Evolutionary conservation across 1,140 invertebrate species (phyloP).

Genomic region (Rhynchophorus ferrugineus): DNA sequence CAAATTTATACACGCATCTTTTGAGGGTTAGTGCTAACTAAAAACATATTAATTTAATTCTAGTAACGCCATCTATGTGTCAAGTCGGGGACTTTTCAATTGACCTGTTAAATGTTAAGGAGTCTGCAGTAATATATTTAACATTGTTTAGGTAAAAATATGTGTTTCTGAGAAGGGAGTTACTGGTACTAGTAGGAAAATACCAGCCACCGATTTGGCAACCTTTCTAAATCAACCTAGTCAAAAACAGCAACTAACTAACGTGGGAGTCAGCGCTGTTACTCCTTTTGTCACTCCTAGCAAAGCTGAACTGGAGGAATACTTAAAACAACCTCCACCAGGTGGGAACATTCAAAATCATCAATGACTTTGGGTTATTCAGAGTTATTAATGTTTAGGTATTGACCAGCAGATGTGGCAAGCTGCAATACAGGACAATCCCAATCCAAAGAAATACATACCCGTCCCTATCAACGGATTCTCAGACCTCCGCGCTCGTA

Average conservation of each 20-base stretch:
- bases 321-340: conserved; percentile 79
- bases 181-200: conserved; percentile 56
- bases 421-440: conserved; percentile 89
- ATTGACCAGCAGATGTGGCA: conserved; percentile 76
- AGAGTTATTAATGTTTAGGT: conserved; percentile 40
- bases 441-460: conserved; percentile 78
- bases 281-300: conserved; percentile 58
- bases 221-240: conserved; percentile 59
- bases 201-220: conserved; percentile 66
- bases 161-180: conserved; percentile 71
- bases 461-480: conserved; percentile 92
- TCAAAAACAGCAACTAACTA: conserved; percentile 60
- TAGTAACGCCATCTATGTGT: no score
- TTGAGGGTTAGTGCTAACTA: no score
- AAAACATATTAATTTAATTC: no score
- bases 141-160: conserved; percentile 40
- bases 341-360: conserved; percentile 43
- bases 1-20: no score
- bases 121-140: conserved; percentile 13
- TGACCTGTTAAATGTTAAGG: no score
- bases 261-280: conserved; percentile 52
- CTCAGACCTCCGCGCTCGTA: conserved; percentile 69
- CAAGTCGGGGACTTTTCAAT: no score
- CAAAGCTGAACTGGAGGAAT: conserved; percentile 74
- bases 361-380: neutral